These are phyloP conservation scores for Zophobas atratus DNA, from an alignment of 1,140 invertebrate species.

Conservation along the genomic window DNA sequence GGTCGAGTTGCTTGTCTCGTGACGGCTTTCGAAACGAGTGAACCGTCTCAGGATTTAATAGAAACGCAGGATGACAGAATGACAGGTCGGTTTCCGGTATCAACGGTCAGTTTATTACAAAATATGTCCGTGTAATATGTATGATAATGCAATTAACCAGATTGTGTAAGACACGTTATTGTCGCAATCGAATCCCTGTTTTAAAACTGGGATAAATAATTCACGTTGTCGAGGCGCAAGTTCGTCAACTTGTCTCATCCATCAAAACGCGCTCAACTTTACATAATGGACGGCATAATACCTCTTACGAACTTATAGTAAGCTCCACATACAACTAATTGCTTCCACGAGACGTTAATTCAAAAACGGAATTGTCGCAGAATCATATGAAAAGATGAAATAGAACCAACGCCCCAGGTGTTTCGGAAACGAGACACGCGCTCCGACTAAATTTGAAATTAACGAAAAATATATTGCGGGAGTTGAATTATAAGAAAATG, in stretches of 20 bases:
- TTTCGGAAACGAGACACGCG: neutral
- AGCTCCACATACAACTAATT: constrained; percentile 1
- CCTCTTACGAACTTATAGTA: constrained; percentile 1
- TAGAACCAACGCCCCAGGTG: neutral
- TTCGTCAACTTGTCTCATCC: constrained; percentile 29
- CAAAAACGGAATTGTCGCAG: neutral
- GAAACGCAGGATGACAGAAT: constrained; percentile 15
- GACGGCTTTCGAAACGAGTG: constrained; percentile 10
- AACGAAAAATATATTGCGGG: neutral
- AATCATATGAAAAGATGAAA: neutral
- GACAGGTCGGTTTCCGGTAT: constrained; percentile 31
- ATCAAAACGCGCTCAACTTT: constrained; percentile 16
- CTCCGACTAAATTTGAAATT: neutral
- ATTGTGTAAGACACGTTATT: neutral
- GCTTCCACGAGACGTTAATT: neutral
- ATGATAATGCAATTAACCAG: constrained; percentile 25
- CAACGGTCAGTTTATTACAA: constrained; percentile 2
- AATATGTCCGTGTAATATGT: constrained; percentile 28
- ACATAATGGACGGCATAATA: constrained; percentile 20
- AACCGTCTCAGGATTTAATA: constrained; percentile 35
- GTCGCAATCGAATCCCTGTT: constrained; percentile 22
- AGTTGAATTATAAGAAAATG: constrained; percentile 1
- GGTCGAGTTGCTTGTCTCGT: neutral
- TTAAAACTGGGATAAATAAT: constrained; percentile 28
- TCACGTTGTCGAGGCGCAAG: neutral